These are phyloP conservation scores for Oppia nitens DNA, from an alignment of 1,140 invertebrate genomes.

Conservation along the genomic window DNA sequence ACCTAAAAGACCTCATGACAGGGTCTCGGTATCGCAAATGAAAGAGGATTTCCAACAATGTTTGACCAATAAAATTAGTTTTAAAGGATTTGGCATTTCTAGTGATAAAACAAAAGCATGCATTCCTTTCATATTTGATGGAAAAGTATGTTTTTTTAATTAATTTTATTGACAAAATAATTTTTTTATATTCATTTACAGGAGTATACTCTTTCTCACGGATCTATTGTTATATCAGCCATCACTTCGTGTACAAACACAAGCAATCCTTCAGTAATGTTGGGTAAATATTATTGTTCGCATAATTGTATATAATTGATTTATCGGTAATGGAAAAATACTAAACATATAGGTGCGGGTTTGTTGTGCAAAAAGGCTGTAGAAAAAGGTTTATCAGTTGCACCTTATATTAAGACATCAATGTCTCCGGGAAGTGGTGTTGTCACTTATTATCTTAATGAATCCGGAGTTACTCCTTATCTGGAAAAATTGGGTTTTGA, in stretches of 20 bases:
- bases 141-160: slow-evolving; percentile 21
- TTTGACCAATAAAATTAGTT: slow-evolving; percentile 77
- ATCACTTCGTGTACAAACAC: slow-evolving; percentile 98
- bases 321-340: neutral
- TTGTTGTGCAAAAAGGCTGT: slow-evolving; percentile 87
- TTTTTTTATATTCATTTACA: slow-evolving; percentile 24
- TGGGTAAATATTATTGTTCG: slow-evolving; percentile 36
- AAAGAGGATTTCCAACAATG: slow-evolving; percentile 72
- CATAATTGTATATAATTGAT: neutral
- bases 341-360: slow-evolving; percentile 37
- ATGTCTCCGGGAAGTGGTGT: slow-evolving; percentile 92
- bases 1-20: slow-evolving; percentile 89
- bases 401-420: slow-evolving; percentile 89
- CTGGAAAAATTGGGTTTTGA: slow-evolving; percentile 78
- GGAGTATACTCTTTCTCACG: slow-evolving; percentile 69
- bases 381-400: slow-evolving; percentile 65
- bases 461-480: slow-evolving; percentile 68
- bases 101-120: slow-evolving; percentile 42
- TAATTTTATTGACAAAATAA: neutral
- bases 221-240: slow-evolving; percentile 88
- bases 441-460: slow-evolving; percentile 84
- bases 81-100: slow-evolving; percentile 79
- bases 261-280: slow-evolving; percentile 92
- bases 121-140: slow-evolving; percentile 60
- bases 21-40: slow-evolving; percentile 76